Percentiles rank a stretch among this genome's conserved stretches.
phyloP scores from a whole-genome alignment of 2,113 vertebrate genomes.

The Eclectus roratus region DNA sequence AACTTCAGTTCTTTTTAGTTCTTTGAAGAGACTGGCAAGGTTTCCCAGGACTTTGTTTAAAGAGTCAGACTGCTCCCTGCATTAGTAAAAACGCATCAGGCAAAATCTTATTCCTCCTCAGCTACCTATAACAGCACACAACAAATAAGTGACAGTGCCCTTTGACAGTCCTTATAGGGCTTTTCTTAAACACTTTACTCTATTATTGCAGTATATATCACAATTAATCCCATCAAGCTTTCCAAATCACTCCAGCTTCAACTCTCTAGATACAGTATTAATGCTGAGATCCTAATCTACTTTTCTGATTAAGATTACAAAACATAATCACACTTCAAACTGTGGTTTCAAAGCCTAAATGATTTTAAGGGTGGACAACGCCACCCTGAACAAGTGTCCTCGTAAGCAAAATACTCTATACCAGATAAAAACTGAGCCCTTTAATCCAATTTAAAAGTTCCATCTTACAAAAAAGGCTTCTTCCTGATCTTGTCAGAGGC shows the following conservation, averaged over 20 bases:
- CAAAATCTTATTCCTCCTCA: neutral
- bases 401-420: neutral
- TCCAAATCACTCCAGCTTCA: neutral
- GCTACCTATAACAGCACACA: neutral
- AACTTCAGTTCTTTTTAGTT: neutral
- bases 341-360: neutral
- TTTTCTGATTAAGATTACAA: neutral
- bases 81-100: neutral
- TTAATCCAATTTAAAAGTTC: neutral
- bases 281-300: neutral
- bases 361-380: neutral
- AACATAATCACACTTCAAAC: neutral
- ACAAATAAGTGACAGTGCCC: neutral
- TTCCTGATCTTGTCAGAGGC: neutral
- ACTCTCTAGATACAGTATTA: neutral
- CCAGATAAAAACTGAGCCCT: neutral
- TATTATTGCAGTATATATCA: neutral
- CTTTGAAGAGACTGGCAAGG: neutral
- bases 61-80: neutral
- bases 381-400: neutral
- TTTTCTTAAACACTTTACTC: neutral
- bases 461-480: neutral
- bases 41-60: neutral
- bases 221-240: neutral
- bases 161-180: neutral